Conservation (phyloP, 2,797 vertebrate species). For the Octomys mimax region DNA sequence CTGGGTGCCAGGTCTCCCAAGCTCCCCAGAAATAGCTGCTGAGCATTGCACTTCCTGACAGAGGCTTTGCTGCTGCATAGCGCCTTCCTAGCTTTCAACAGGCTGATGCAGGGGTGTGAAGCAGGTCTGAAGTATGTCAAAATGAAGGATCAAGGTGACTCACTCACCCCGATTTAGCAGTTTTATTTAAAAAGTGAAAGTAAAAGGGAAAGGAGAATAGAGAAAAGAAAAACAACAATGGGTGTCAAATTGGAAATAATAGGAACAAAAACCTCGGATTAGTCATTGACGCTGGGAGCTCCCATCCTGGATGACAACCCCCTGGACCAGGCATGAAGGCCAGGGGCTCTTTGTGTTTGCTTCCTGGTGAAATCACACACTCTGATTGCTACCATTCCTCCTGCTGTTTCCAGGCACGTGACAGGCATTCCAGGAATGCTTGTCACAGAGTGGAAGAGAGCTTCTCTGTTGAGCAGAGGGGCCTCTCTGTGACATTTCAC, state of each 20-base stretch:
- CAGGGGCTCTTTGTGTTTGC: neutral
- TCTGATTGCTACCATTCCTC: neutral
- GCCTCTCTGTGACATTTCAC: neutral
- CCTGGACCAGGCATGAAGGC: neutral
- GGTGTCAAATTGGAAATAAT: constrained; percentile 28
- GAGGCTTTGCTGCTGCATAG: neutral
- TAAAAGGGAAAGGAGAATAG: constrained; percentile 14
- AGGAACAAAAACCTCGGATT: constrained; percentile 3
- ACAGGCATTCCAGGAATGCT: neutral
- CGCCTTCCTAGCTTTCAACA: neutral
- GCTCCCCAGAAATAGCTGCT: neutral
- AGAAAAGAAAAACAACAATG: neutral
- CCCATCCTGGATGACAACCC: neutral
- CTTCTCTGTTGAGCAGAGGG: neutral
- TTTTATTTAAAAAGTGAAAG: constrained; percentile 50
- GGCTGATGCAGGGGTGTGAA: neutral
- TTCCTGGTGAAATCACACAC: constrained; percentile 55
- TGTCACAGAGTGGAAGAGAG: neutral
- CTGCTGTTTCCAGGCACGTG: neutral
- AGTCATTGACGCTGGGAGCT: neutral
- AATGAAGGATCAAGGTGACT: constrained; percentile 59
- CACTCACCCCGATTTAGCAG: neutral
- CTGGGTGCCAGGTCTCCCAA: neutral
- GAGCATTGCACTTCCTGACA: constrained; percentile 31
- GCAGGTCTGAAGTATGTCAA: constrained; percentile 1